These are phyloP conservation scores for mouse (Mus musculus) DNA, from an alignment of 2,113 vertebrate genomes.

Conservation along the genomic window DNA sequence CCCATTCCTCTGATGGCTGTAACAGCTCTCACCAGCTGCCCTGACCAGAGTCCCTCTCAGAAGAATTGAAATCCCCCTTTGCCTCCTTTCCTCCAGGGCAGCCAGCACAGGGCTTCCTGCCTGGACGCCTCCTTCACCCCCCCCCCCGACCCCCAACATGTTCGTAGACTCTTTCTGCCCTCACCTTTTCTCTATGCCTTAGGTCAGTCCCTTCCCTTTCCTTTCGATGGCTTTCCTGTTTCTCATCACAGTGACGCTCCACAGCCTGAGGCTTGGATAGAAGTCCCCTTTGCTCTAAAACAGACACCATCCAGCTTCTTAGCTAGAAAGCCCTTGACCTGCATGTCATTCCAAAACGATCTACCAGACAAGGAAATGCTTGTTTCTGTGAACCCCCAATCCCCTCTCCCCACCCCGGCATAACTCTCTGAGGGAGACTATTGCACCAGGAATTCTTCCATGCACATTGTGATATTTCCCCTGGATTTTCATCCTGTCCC, in stretches of 20 bases:
- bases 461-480: slow-evolving; percentile 45
- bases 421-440: slow-evolving; percentile 57
- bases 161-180: neutral
- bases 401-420: neutral
- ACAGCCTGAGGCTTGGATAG: neutral
- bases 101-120: neutral
- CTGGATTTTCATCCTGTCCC: neutral
- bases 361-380: slow-evolving; percentile 74
- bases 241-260: neutral
- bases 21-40: neutral
- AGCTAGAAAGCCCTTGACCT: slow-evolving; percentile 54
- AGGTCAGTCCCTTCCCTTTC: slow-evolving; percentile 45
- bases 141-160: neutral
- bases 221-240: slow-evolving; percentile 19
- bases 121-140: neutral
- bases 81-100: neutral
- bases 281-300: slow-evolving; percentile 29
- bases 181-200: neutral
- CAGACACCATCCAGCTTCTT: slow-evolving; percentile 50
- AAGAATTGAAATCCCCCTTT: no score
- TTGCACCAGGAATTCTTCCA: neutral
- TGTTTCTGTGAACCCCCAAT: slow-evolving; percentile 45
- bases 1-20: neutral
- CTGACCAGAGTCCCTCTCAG: neutral
- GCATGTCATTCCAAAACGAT: slow-evolving; percentile 35